These are phyloP conservation scores for Drosophila mettleri DNA, from an alignment of 2,888 invertebrate genomes.

Conservation along the genomic window DNA sequence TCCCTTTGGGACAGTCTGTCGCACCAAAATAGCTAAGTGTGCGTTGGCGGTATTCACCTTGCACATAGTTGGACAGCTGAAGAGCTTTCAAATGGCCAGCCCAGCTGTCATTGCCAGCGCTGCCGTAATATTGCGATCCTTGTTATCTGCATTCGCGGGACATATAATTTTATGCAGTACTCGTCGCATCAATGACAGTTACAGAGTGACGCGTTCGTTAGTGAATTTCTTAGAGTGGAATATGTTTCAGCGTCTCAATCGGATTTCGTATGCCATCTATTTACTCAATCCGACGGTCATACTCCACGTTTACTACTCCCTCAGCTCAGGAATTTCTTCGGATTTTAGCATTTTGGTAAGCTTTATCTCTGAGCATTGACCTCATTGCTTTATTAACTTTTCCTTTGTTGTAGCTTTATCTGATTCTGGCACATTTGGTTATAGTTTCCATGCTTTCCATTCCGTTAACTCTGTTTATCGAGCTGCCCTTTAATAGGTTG, in stretches of 20 bases:
- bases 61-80: background rate
- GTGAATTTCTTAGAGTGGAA: slow-evolving; percentile 25
- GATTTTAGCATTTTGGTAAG: slow-evolving; percentile 40
- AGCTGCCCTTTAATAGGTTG: slow-evolving; percentile 45
- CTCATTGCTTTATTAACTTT: background rate
- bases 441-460: slow-evolving; percentile 24
- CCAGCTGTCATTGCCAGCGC: background rate
- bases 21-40: slow-evolving; percentile 1
- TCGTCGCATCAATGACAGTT: slow-evolving; percentile 6
- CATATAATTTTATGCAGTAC: slow-evolving; percentile 32
- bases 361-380: background rate
- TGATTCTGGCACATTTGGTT: slow-evolving; percentile 17
- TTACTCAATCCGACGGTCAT: slow-evolving; percentile 52
- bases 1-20: slow-evolving; percentile 21
- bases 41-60: background rate
- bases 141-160: background rate
- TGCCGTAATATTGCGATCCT: background rate
- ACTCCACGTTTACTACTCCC: slow-evolving; percentile 26
- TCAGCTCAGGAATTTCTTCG: slow-evolving; percentile 21
- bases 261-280: slow-evolving; percentile 48
- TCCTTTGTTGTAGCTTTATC: slow-evolving; percentile 26
- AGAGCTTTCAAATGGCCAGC: background rate
- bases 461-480: slow-evolving; percentile 45
- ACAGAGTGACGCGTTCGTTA: slow-evolving; percentile 20
- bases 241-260: slow-evolving; percentile 36